Percentiles rank a stretch among this genome's conserved stretches.
Conservation (phyloP, 1,140 invertebrate genomes). For the Neelides sp. region DNA sequence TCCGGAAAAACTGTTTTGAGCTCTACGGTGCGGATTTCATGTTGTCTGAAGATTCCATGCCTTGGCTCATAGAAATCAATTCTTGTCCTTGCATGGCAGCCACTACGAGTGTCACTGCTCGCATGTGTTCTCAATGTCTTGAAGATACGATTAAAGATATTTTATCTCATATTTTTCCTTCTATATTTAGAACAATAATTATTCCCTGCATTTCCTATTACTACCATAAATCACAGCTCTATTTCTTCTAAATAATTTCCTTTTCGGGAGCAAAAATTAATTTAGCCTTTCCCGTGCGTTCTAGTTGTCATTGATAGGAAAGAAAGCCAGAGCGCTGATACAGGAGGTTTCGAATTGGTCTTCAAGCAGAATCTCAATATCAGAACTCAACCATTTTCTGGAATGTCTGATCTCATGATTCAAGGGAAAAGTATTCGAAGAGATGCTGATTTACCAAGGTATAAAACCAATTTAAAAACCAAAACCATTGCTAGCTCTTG, state of each 20-base stretch:
- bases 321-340: constrained; percentile 60
- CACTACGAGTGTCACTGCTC: constrained; percentile 73
- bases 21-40: constrained; percentile 90
- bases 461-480: no score
- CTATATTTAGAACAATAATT: neutral
- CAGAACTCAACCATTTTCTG: constrained; percentile 62
- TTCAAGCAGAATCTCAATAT: constrained; percentile 49
- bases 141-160: constrained; percentile 87
- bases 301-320: constrained; percentile 75
- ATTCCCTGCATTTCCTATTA: neutral
- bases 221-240: neutral
- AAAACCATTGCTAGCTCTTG: neutral
- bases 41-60: constrained; percentile 70
- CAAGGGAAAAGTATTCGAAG: constrained; percentile 45
- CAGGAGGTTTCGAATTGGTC: constrained; percentile 71
- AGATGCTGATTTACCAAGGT: constrained; percentile 30
- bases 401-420: constrained; percentile 58
- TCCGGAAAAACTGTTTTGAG: constrained; percentile 77
- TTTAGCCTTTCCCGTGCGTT: constrained; percentile 32
- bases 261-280: neutral
- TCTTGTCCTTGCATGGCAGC: constrained; percentile 80
- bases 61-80: constrained; percentile 90
- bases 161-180: neutral
- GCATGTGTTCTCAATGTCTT: constrained; percentile 70
- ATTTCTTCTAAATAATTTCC: neutral